Base-by-base conservation (phyloP, 1,140 invertebrate genomes). In the Brachystomella parvula region DNA sequence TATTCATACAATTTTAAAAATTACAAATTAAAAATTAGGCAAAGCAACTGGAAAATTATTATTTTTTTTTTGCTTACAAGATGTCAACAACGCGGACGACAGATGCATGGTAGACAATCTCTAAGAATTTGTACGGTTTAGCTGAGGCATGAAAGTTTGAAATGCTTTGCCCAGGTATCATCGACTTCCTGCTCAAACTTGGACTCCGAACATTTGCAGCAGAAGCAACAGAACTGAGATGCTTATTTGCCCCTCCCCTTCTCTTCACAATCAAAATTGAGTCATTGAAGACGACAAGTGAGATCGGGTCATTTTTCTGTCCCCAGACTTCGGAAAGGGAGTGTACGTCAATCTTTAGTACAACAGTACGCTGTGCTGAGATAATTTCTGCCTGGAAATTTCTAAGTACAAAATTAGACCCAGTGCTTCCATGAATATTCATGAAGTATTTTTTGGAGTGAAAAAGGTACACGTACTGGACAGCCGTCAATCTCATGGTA, bases 401-500 rank as follows among this genome's bases (percentile, higher is more conserved):
- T 56, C 3, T 60, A 19, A 60, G n/a, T n/a, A n/a, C n/a, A n/a
- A n/a, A n/a, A n/a, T n/a, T n/a, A n/a, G n/a, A n/a, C n/a, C n/a
- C n/a, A n/a, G n/a, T n/a, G n/a, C n/a, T n/a, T n/a, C n/a, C n/a
- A n/a, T n/a, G n/a, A n/a, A n/a, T n/a, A 60, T 60, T 60, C 12
- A 26, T 12, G 58, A 62, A 64, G 24, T 15, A 53, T 15, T 58
- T 49, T 53, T 64, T 31, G 29, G 24, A 47, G 63, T 30, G 61
- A 31, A 70, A 70, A 64, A 61, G 49, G 67, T 60, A 21, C 56
- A 82, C 83, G 83, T 78, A 90, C 87, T 49, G 95, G 94, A 80
- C 94, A 97, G 75, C 94, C 93, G 75, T 98, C 94, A 75, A 98
- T 97, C 76, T 97, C 93, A 78, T 97, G 94, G 78, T 96, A 92